Base-by-base conservation (phyloP, 1,140 invertebrate species). In the Euwallacea similis region DNA sequence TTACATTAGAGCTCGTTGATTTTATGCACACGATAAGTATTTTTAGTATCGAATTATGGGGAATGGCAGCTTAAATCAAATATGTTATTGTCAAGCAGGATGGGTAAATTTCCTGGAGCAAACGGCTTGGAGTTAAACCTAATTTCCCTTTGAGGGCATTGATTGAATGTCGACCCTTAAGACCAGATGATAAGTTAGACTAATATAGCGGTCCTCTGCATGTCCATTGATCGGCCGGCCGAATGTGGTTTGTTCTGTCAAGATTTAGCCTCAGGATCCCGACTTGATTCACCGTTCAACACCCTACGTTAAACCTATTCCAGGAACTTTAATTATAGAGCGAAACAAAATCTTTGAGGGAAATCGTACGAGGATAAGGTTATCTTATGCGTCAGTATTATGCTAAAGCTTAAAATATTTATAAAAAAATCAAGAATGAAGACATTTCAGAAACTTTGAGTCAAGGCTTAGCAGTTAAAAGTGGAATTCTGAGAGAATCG, bases 91-190 rank as follows among this genome's bases (percentile, higher is more conserved):
- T 71, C 69, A 71, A 66, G 53, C 42, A 21, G 44, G 56, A 71
- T 60, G 50, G 62, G 50, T 21, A 50, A 71, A 71, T 71, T 66
- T 71, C 69, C 69, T 59, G 42, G 15, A 44, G n/a, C 69, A 71
- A 71, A 58, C 61, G 58, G 16, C n/a, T 43, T 64, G 21, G 16
- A 42, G 69, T 71, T 71, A 71, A 59, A 71, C 66, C 69, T 66
- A 75, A 75, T 75, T 75, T 75, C 73, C 73, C 71, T 75, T 75
- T 72, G 73, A 68, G 73, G 67, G 67, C 73, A 75, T 72, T 72
- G 73, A 75, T 75, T 72, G 71, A 75, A 75, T 41, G 56, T 69
- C 67, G n/a, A 46, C 71, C 63, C 69, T 64, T 66, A 71, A 66
- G 69, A 72, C 71, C 64, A 75, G 63, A 72, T 72, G 71, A 72